A percentile compares a stretch with the other conserved stretches of the same genome.
These are phyloP conservation scores for Heteractis magnifica DNA, from an alignment of 92 coral and sea anemone genomes.

Conservation along the genomic window DNA sequence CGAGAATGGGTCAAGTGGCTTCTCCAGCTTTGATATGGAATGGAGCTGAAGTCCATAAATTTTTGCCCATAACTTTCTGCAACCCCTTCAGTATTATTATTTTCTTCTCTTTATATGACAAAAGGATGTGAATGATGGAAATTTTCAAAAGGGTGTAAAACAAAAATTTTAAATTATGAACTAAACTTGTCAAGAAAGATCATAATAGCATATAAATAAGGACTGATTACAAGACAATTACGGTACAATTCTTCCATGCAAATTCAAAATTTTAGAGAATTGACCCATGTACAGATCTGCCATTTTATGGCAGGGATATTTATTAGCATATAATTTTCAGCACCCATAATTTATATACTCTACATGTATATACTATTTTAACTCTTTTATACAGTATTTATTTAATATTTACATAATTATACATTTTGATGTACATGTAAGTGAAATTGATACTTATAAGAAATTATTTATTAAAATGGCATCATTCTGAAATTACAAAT, in stretches of 20 bases:
- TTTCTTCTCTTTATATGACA: not conserved
- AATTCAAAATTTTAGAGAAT: not conserved
- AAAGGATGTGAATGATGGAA: not conserved
- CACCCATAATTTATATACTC: too few relatives aligned
- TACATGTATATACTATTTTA: too few relatives aligned
- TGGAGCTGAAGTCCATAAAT: slow-evolving; percentile 19
- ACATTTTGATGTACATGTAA: not conserved
- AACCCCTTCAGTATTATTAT: not conserved
- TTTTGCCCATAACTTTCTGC: not conserved
- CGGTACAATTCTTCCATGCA: not conserved
- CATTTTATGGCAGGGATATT: not conserved
- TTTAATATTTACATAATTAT: not conserved
- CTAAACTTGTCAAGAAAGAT: too few relatives aligned
- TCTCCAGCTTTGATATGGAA: slow-evolving; percentile 49
- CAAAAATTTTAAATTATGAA: not conserved
- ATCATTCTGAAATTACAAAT: not conserved
- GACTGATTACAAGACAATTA: not conserved
- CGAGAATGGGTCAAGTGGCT: slow-evolving; percentile 49
- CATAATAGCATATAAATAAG: too few relatives aligned
- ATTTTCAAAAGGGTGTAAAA: not conserved
- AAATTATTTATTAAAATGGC: not conserved
- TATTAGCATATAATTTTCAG: not conserved
- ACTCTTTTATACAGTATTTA: too few relatives aligned
- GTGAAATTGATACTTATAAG: not conserved
- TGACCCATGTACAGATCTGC: not conserved